Conservation (phyloP, 2,888 invertebrate species). For the Alloscopus bannaensis region DNA sequence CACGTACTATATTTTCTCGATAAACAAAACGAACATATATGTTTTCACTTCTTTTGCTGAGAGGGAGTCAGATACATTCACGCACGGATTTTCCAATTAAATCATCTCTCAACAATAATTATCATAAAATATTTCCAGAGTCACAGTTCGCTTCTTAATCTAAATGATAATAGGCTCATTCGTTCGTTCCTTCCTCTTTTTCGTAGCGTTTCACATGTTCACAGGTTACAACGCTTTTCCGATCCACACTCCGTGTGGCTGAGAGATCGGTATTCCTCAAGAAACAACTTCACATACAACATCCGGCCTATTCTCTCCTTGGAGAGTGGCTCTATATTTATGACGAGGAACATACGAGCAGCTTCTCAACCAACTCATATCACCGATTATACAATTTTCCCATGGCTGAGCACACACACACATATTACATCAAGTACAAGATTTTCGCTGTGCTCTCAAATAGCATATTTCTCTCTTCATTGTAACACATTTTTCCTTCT, state of each 20-base stretch:
- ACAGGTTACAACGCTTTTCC: too few relatives aligned
- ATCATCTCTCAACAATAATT: constrained; percentile 66
- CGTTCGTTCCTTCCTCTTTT: constrained; percentile 29
- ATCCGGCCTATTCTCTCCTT: constrained; percentile 46
- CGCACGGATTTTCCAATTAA: constrained; percentile 66
- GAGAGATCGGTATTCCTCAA: constrained; percentile 3
- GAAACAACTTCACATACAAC: constrained; percentile 43
- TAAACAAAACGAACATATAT: constrained; percentile 30
- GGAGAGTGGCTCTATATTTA: too few relatives aligned
- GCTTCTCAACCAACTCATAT: constrained; percentile 21
- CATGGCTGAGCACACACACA: constrained; percentile 58
- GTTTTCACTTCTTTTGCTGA: too few relatives aligned
- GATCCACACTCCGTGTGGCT: constrained; percentile 18
- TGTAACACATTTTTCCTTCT: constrained; percentile 2
- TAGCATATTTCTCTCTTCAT: too few relatives aligned
- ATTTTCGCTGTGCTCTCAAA: too few relatives aligned
- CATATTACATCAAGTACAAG: constrained; percentile 10
- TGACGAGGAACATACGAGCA: too few relatives aligned
- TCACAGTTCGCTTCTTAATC: constrained; percentile 64
- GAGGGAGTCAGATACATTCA: too few relatives aligned
- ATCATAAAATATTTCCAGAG: constrained; percentile 66
- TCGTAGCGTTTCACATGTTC: not conserved
- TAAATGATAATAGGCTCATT: constrained; percentile 64
- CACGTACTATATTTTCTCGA: constrained; percentile 32
- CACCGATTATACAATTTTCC: constrained; percentile 59